Conservation (phyloP, 2,113 vertebrate genomes). For the Lepus americanus region DNA sequence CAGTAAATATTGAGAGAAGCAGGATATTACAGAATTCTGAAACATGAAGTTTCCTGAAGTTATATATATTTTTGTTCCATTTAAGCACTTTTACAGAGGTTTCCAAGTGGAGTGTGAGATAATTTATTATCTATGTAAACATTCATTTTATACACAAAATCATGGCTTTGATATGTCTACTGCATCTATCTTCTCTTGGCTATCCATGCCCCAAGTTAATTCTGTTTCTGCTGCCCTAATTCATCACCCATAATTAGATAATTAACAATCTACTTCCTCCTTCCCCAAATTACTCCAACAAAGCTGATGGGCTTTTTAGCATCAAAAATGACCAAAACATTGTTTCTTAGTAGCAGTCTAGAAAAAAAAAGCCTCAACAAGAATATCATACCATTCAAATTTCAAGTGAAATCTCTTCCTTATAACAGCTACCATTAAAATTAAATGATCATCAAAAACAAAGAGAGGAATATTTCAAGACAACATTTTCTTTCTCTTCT, state of each 20-base stretch:
- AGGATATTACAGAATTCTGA: neutral
- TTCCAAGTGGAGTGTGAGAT: neutral
- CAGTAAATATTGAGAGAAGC: conserved; percentile 41
- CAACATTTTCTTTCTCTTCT: neutral
- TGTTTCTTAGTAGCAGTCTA: neutral
- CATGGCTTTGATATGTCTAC: neutral
- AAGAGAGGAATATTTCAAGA: neutral
- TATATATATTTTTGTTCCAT: conserved; percentile 18
- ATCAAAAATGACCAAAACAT: neutral
- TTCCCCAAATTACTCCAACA: neutral
- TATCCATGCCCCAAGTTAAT: neutral
- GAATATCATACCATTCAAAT: conserved; percentile 22
- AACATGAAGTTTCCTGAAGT: neutral
- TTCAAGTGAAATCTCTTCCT: conserved; percentile 21
- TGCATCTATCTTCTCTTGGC: neutral
- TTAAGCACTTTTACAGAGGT: neutral
- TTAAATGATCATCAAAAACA: conserved; percentile 43
- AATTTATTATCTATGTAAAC: conserved; percentile 43
- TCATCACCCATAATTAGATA: neutral
- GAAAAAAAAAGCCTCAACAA: conserved; percentile 5
- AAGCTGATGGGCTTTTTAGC: neutral
- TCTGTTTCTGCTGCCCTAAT: neutral
- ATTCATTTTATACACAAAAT: conserved; percentile 1
- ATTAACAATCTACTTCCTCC: neutral
- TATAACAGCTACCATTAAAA: conserved; percentile 25